Conservation (phyloP, 2,888 invertebrate species). For the Oscheius onirici region DNA sequence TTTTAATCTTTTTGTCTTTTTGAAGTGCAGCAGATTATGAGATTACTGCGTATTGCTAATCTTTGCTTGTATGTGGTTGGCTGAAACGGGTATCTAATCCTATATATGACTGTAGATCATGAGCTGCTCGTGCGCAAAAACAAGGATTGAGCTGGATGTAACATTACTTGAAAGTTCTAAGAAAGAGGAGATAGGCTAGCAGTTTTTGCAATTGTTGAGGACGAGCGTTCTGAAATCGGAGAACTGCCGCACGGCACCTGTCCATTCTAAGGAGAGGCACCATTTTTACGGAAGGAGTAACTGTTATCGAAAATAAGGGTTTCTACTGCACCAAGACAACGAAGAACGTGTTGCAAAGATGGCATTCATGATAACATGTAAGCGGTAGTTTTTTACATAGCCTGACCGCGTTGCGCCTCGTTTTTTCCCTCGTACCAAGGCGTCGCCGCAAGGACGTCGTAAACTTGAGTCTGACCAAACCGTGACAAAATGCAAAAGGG, state of each 20-base stretch:
- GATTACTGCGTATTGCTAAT: background rate
- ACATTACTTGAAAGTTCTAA: background rate
- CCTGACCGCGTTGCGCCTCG: conserved; percentile 25
- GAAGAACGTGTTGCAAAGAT: conserved; percentile 27
- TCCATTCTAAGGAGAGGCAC: conserved; percentile 1
- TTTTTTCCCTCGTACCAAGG: conserved; percentile 15
- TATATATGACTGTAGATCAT: background rate
- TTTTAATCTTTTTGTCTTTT: too few species aligned
- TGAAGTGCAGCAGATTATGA: background rate
- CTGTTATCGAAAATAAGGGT: background rate
- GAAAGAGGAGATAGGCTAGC: conserved; percentile 7
- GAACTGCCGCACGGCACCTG: conserved; percentile 29
- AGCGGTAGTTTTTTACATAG: conserved; percentile 22
- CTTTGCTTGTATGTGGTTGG: background rate
- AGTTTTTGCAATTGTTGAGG: conserved; percentile 26
- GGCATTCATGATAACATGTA: conserved; percentile 15
- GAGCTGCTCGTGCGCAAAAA: background rate
- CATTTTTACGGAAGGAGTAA: background rate
- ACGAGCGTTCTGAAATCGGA: conserved; percentile 31
- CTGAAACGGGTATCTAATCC: background rate
- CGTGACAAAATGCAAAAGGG: background rate
- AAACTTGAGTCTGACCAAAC: background rate
- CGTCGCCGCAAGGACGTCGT: conserved; percentile 25
- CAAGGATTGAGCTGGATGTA: background rate
- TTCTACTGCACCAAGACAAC: background rate